Percentiles rank a stretch among this genome's conserved stretches.
Evolutionary conservation across 1,140 invertebrate species (phyloP).

Genomic region (Phymorhynchus buccinoides): DNA sequence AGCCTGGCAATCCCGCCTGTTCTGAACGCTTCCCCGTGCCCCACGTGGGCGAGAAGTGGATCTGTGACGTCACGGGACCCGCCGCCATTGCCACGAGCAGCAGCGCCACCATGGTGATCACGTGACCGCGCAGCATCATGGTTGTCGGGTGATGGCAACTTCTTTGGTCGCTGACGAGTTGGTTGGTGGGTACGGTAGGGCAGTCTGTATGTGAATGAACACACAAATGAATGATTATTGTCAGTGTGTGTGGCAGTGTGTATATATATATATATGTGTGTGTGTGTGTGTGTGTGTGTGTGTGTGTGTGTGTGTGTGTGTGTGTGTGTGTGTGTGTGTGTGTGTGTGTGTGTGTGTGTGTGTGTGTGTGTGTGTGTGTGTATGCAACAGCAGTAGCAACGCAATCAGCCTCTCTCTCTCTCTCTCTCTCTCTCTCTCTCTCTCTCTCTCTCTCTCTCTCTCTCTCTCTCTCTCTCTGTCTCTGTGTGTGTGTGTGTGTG

Average conservation of each 20-base stretch:
- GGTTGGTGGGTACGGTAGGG: too few species aligned
- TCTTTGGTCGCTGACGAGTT: background rate
- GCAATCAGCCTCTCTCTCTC: background rate
- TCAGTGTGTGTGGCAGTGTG: too few species aligned
- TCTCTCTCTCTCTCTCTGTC: background rate
- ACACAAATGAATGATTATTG: too few species aligned
- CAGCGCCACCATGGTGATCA: slow-evolving; percentile 27
- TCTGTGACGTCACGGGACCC: slow-evolving; percentile 28
- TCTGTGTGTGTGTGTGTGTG: background rate
- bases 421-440: background rate
- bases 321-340: too few species aligned
- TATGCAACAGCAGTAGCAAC: background rate
- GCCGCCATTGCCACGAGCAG: slow-evolving; percentile 18
- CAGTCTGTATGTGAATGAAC: too few species aligned
- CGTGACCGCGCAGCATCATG: slow-evolving; percentile 18
- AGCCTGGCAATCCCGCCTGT: background rate
- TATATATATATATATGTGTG: too few species aligned
- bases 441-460: background rate
- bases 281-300: too few species aligned
- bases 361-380: too few species aligned
- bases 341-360: too few species aligned
- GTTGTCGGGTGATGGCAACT: background rate
- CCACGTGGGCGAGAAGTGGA: slow-evolving; percentile 38
- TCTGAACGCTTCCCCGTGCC: slow-evolving; percentile 35
- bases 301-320: too few species aligned